Conservation (phyloP, 2,113 vertebrate genomes). For the Sphyrna mokarran region DNA sequence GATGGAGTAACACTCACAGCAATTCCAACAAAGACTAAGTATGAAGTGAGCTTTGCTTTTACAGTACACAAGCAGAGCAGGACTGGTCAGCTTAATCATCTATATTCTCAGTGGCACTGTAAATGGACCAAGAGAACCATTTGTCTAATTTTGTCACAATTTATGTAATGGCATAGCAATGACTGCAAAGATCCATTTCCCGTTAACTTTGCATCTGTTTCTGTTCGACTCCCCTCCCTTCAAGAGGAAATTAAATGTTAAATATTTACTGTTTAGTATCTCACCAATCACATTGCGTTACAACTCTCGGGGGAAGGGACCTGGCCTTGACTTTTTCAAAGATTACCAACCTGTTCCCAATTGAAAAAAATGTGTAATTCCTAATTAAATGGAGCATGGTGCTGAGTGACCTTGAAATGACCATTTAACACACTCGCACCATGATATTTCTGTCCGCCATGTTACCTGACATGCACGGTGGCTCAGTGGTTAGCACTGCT, state of each 20-base stretch:
- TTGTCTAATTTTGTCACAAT: neutral
- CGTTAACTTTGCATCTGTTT: neutral
- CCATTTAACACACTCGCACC: neutral
- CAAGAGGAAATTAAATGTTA: neutral
- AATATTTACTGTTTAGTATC: neutral
- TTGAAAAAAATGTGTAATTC: neutral
- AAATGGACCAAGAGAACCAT: neutral
- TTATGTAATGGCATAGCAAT: neutral
- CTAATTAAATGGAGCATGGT: neutral
- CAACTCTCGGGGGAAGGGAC: neutral
- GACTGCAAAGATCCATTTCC: neutral
- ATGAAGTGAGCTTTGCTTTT: no score
- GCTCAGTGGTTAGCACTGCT: no score
- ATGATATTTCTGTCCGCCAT: neutral
- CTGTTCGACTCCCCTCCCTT: neutral
- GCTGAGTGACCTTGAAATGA: neutral
- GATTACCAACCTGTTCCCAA: neutral
- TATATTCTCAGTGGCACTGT: neutral
- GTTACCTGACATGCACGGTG: neutral
- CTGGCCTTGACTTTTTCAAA: neutral
- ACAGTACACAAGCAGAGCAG: neutral
- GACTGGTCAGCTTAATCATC: no score
- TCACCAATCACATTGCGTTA: neutral
- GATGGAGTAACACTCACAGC: neutral
- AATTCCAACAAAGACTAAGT: neutral